Evolutionary conservation across 2,797 vertebrate genomes (phyloP).

Genomic region (Mus minutoides): DNA sequence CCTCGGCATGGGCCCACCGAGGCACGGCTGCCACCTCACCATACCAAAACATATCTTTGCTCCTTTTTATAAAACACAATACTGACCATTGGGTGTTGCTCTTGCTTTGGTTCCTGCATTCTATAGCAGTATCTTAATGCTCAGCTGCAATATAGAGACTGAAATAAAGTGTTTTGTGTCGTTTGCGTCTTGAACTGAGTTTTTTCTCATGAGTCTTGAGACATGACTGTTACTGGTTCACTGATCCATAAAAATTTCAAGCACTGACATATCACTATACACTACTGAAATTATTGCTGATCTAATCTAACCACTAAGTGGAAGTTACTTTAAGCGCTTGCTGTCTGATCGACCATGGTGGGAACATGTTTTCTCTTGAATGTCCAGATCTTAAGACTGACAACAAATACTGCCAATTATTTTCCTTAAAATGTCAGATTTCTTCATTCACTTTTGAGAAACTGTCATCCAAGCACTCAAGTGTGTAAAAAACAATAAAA

Average conservation of each 20-base stretch:
- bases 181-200: constrained; percentile 11
- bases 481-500: no score
- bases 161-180: background rate
- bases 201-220: background rate
- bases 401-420: background rate
- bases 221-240: background rate
- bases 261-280: background rate
- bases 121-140: background rate
- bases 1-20: background rate
- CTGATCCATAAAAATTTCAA: background rate
- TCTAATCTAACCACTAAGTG: background rate
- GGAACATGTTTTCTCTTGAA: background rate
- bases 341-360: background rate
- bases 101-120: background rate
- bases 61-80: background rate
- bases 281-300: background rate
- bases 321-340: constrained; percentile 31
- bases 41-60: background rate
- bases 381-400: constrained; percentile 27
- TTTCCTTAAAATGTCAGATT: background rate
- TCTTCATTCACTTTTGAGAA: constrained; percentile 44
- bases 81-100: background rate
- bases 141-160: background rate
- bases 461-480: background rate
- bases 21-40: background rate